These are phyloP conservation scores for Manacus vitellinus DNA, from an alignment of 2,113 vertebrate genomes.

Conservation along the genomic window DNA sequence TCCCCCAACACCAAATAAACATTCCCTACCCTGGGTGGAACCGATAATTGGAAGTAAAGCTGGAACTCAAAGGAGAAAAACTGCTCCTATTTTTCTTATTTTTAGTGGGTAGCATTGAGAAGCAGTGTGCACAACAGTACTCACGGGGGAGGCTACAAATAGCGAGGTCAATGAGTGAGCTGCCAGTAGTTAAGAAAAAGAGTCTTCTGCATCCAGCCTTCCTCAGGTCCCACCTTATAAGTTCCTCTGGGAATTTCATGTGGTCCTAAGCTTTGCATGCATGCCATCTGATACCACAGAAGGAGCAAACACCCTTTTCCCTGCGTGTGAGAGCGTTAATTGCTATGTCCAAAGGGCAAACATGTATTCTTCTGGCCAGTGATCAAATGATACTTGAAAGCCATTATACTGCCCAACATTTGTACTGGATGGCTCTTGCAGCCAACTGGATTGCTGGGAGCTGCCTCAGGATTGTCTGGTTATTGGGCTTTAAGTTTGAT, in stretches of 20 bases:
- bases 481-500: not conserved
- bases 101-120: not conserved
- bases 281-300: not conserved
- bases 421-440: not conserved
- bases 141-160: not conserved
- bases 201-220: not conserved
- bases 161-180: not conserved
- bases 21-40: not conserved
- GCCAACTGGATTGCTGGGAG: not conserved
- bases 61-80: not conserved
- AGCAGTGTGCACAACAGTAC: not conserved
- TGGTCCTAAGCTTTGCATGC: not conserved
- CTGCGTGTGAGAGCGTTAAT: not conserved
- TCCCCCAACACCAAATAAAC: not conserved
- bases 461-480: not conserved
- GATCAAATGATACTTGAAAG: not conserved
- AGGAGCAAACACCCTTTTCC: not conserved
- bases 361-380: not conserved
- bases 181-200: not conserved
- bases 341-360: not conserved
- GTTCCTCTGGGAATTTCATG: not conserved
- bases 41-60: not conserved
- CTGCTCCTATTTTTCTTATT: not conserved
- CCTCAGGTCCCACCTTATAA: not conserved
- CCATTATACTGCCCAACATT: not conserved